Conservation (phyloP, 1,140 invertebrate species). For the Atta texana region DNA sequence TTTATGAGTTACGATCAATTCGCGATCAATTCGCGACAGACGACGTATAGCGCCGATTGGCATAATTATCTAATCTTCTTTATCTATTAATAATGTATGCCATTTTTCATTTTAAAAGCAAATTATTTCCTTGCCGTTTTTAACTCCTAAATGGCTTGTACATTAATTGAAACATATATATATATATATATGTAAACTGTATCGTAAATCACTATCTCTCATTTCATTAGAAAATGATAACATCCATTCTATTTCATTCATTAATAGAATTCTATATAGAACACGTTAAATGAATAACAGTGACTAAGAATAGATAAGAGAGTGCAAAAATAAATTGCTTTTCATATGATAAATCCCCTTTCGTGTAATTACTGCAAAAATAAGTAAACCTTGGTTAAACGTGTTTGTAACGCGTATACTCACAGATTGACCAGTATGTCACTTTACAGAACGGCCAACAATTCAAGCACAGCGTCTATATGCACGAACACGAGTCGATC, state of each 20-base stretch:
- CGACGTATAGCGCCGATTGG: constrained; percentile 20
- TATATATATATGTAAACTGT: background rate
- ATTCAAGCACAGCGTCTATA: constrained; percentile 66
- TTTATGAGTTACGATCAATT: constrained; percentile 47
- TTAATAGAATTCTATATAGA: background rate
- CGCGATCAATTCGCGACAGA: background rate
- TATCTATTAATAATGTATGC: constrained; percentile 10
- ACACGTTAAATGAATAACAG: background rate
- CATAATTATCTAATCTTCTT: constrained; percentile 6
- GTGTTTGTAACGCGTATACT: constrained; percentile 14
- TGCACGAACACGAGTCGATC: constrained; percentile 50
- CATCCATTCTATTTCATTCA: no score
- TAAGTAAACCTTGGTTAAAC: background rate
- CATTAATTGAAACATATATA: background rate
- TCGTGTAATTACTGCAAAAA: background rate
- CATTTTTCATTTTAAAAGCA: background rate
- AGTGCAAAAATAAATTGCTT: background rate
- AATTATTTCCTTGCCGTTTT: background rate
- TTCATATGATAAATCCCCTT: background rate
- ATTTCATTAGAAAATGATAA: background rate
- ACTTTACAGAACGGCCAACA: constrained; percentile 50
- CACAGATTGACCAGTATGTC: constrained; percentile 24
- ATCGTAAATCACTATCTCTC: background rate
- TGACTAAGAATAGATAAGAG: constrained; percentile 12
- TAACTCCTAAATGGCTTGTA: background rate